Evolutionary conservation across 1,140 invertebrate species (phyloP), one percentile per base, ranked within the genome.

Genomic region (Colletes latitarsis): DNA sequence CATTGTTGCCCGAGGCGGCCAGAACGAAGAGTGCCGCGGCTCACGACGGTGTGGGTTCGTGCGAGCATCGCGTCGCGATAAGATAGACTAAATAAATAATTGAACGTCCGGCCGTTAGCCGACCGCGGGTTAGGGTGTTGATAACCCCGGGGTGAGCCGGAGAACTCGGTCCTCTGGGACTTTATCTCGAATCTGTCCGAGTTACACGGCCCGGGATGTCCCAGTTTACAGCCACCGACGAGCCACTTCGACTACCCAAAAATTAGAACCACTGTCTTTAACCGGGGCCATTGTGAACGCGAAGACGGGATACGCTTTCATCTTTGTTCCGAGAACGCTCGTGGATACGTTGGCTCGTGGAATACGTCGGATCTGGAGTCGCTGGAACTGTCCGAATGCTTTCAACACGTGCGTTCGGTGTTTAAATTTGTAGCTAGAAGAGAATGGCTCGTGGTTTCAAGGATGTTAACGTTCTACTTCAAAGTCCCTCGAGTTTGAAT

Each of bases 11-110:
- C 15, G 30, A 55, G 68, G 55, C 71, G 62, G 53, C 46, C 71
- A 71, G 70, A 81, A 81, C 53, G 70, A 64, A 41, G 49, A 14
- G 58, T 60, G 58, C 21, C 49, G 49, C 57, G 60, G 53, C 77
- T 82, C 79, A 69, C 84, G 76, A 77, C 72, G 60, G 66, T 55
- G 83, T 81, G 81, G 79, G 73, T 88, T 89, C 83, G 89, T 78
- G 83, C 70, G 71, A 85, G 85, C 87, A 90, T 90, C 87, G 84
- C 76, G 78, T 72, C 58, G 21, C 84, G 90, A 90, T 92, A 92
- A 92, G 89, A 91, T 91, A 91, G 86, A 82, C 85, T 88, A 91
- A 90, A 91, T 91, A 91, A 93, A 92, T 93, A 92, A 90, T 91
- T 91, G 89, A 90, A 85, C 86, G 87, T 88, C 85, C 90, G 81